Evolutionary conservation across 1,140 invertebrate species (phyloP), one percentile per base, ranked within the genome.

Genomic region (Nasonia giraulti): DNA sequence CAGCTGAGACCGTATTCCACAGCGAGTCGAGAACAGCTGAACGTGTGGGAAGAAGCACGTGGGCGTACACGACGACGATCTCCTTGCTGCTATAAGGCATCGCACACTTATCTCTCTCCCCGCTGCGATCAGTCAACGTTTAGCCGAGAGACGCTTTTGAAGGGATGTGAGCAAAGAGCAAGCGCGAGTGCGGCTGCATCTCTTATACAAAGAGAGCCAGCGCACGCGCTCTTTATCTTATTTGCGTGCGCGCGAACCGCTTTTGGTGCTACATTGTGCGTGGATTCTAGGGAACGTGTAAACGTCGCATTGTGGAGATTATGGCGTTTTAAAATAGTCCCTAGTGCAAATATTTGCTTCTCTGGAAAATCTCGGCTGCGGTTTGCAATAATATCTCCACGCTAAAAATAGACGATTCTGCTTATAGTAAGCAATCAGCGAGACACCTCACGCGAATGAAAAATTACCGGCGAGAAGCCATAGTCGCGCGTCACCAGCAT

Each of bases 91-190:
- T 10, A 27, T 27, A 27, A 8, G 10, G 68, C 66, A 17, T 66
- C 27, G 7, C 23, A 33, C 68, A 71, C 68, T 71, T 71, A 71
- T 71, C 68, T 71, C 68, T 71, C 27, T 10, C 8, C n/a, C 68
- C 10, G 73, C 76, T 20, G 44, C 68, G 82, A 84, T 84, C 82
- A 73, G 75, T 79, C 82, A 75, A 55, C 76, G 82, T 14, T 33
- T 23, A 73, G 27, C n/a, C 71, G n/a, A 2, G 68, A 33, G 68
- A 33, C 68, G 10, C n/a, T 33, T 71, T 33, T 31, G 66, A n/a
- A 27, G 66, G 27, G 66, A n/a, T n/a, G 66, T 7, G 14, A 71
- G 68, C 27, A 27, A 27, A 27, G 27, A 27, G 27, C 27, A 1
- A 1, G 27, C 27, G 27, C 27, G 27, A 27, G 27, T 10, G 68